Conservation (phyloP, 92 coral and sea anemone genomes). For the Desmophyllum pertusum region DNA sequence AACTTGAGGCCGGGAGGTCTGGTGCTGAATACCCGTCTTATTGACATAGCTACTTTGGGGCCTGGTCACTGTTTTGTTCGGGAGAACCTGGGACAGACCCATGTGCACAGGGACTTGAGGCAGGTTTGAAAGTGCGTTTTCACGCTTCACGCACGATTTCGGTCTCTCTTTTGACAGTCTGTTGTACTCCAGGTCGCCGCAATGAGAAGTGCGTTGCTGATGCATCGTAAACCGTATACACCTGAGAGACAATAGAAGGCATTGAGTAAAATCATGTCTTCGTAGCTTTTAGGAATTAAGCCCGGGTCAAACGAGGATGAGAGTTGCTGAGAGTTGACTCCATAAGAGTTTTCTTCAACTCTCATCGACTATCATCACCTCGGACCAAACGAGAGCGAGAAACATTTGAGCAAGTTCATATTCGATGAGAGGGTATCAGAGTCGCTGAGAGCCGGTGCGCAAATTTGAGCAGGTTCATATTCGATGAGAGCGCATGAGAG, state of each 20-base stretch:
- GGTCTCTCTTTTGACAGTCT: conserved; percentile 55
- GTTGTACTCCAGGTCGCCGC: conserved; percentile 46
- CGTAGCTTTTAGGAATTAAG: background rate
- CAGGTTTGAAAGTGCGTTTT: conserved; percentile 59
- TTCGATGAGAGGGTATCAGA: too few relatives aligned
- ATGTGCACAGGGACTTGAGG: conserved; percentile 57
- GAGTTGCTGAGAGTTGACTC: too few relatives aligned
- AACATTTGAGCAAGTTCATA: too few relatives aligned
- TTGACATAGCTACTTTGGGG: conserved; percentile 69
- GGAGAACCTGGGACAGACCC: conserved; percentile 68
- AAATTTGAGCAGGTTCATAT: too few relatives aligned
- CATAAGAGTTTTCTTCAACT: too few relatives aligned
- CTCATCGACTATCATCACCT: too few relatives aligned
- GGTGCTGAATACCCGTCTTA: conserved; percentile 44
- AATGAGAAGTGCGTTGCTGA: conserved; percentile 52
- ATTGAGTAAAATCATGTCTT: background rate
- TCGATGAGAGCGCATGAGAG: too few relatives aligned
- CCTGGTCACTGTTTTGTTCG: conserved; percentile 46
- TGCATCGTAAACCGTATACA: conserved; percentile 95
- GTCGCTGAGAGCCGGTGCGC: too few relatives aligned
- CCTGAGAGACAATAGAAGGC: conserved; percentile 45
- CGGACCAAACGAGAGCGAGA: too few relatives aligned
- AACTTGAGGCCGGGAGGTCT: conserved; percentile 65
- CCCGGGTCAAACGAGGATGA: too few relatives aligned
- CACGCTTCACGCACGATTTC: conserved; percentile 53